Evolutionary conservation across 2,113 vertebrate genomes (phyloP).

Genomic region (Varanus salvator): DNA sequence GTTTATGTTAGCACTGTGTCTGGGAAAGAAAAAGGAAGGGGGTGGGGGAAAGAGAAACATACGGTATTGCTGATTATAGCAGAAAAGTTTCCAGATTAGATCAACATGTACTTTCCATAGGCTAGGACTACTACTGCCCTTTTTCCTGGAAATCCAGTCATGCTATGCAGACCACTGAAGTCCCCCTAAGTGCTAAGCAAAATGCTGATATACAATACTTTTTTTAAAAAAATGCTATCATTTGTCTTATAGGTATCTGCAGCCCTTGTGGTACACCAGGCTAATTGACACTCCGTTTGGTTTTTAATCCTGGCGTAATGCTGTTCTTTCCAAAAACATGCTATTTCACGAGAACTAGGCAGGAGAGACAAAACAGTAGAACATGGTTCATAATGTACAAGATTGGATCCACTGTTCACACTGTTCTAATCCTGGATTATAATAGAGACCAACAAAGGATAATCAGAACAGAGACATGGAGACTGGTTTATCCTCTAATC

Average conservation of each 20-base stretch:
- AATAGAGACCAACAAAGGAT: neutral
- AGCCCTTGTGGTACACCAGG: neutral
- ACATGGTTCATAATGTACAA: neutral
- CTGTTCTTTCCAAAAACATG: constrained; percentile 34
- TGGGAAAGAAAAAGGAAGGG: constrained; percentile 80
- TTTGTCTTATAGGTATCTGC: constrained; percentile 42
- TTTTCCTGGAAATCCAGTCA: constrained; percentile 29
- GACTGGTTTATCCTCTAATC: neutral
- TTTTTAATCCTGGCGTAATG: constrained; percentile 33
- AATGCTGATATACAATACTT: neutral
- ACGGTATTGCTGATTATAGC: constrained; percentile 71
- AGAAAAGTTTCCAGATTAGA: constrained; percentile 47
- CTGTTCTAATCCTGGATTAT: constrained; percentile 38
- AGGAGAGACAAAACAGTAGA: neutral
- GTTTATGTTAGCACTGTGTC: constrained; percentile 99
- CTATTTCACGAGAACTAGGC: constrained; percentile 13
- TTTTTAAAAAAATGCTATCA: constrained; percentile 28
- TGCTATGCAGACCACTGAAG: neutral
- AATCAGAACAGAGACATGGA: constrained; percentile 24
- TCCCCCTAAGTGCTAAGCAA: constrained; percentile 11
- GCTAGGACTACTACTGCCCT: neutral
- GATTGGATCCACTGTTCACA: neutral
- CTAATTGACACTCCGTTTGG: constrained; percentile 24
- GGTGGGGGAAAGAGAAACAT: constrained; percentile 68
- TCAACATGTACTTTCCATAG: constrained; percentile 32